These are phyloP conservation scores for Lypha dubia DNA, from an alignment of 2,888 invertebrate species.

Conservation along the genomic window DNA sequence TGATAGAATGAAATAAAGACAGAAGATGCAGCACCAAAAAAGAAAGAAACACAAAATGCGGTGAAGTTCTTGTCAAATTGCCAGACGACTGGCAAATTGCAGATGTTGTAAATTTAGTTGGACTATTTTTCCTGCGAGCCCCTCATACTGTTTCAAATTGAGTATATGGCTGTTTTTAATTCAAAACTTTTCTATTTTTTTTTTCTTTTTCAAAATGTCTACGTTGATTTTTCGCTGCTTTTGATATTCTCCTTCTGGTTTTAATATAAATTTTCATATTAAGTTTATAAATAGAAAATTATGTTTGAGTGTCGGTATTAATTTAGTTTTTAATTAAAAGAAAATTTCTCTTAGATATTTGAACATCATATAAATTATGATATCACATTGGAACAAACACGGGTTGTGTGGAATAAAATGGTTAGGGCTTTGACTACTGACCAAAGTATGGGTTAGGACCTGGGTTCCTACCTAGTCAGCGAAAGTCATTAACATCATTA, in stretches of 20 bases:
- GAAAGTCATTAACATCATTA: too few species aligned
- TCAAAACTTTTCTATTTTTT: constrained; percentile 17
- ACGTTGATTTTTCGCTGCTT: constrained; percentile 7
- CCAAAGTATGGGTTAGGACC: too few species aligned
- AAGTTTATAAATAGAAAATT: constrained; percentile 54
- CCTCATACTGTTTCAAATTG: not conserved
- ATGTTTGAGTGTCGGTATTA: constrained; percentile 49
- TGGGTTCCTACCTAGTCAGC: too few species aligned
- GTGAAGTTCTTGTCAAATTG: constrained; percentile 67
- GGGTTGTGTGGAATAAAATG: too few species aligned
- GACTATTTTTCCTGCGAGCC: not conserved
- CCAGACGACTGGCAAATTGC: constrained; percentile 69
- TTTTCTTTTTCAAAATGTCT: constrained; percentile 34
- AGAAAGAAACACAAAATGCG: constrained; percentile 53
- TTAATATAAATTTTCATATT: constrained; percentile 64
- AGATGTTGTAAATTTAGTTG: constrained; percentile 63
- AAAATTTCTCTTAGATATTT: too few species aligned
- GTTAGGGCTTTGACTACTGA: too few species aligned
- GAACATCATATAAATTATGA: too few species aligned
- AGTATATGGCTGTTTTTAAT: constrained; percentile 13
- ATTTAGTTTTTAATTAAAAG: constrained; percentile 32
- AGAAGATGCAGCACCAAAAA: not conserved
- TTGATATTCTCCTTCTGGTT: constrained; percentile 14
- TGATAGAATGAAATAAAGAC: constrained; percentile 22
- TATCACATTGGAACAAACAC: too few species aligned